A percentile compares a stretch with the other conserved stretches of the same genome.
Conservation (phyloP, 2,888 invertebrate species). For the Liodrosophila aerea region DNA sequence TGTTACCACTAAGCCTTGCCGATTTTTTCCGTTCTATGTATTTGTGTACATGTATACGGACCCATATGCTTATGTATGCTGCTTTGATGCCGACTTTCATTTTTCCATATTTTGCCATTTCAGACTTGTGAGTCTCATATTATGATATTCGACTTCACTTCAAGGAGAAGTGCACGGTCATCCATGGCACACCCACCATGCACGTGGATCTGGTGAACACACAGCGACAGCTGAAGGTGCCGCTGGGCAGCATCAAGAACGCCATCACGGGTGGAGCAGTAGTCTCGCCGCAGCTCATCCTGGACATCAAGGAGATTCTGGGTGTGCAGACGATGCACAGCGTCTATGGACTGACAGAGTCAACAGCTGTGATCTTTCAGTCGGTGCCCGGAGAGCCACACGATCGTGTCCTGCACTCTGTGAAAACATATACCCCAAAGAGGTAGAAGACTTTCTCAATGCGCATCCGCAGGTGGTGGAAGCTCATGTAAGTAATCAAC, state of each 20-base stretch:
- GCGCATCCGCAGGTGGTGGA: constrained; percentile 88
- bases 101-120: no score
- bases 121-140: no score
- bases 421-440: constrained; percentile 92
- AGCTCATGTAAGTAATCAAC: constrained; percentile 84
- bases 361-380: constrained; percentile 84
- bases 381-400: constrained; percentile 83
- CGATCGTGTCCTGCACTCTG: constrained; percentile 83
- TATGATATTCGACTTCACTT: no score
- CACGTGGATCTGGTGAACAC: constrained; percentile 88
- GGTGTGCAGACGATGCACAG: constrained; percentile 83
- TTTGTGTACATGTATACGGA: no score
- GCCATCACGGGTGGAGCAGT: constrained; percentile 89
- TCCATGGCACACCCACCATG: constrained; percentile 94
- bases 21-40: no score
- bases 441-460: constrained; percentile 89
- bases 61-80: no score
- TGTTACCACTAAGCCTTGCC: no score
- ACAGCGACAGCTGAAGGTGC: constrained; percentile 82
- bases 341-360: constrained; percentile 86
- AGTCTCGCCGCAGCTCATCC: constrained; percentile 86
- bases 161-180: constrained; percentile 88
- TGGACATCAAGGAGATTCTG: constrained; percentile 83
- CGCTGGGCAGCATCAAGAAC: constrained; percentile 83
- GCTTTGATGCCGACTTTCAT: no score